A percentile compares a stretch with the other conserved stretches of the same genome.
These are phyloP conservation scores for Diaperis boleti DNA, from an alignment of 2,888 invertebrate species.

Conservation along the genomic window DNA sequence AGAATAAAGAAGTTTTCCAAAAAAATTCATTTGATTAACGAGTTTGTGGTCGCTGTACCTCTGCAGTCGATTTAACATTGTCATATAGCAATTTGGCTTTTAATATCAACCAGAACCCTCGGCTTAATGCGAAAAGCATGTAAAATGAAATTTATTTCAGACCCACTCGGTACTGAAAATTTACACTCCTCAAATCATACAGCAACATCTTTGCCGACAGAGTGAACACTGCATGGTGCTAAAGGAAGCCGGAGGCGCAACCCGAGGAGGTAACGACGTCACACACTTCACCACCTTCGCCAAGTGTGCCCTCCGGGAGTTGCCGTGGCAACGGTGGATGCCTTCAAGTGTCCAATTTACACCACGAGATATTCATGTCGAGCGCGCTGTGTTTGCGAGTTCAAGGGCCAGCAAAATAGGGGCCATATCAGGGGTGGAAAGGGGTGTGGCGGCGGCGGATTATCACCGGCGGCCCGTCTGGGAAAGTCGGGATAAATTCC, in stretches of 20 bases:
- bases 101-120: too few species aligned
- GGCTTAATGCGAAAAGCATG: too few species aligned
- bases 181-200: too few species aligned
- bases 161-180: too few species aligned
- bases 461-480: not conserved
- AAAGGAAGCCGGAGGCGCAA: slow-evolving; percentile 55
- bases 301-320: slow-evolving; percentile 53
- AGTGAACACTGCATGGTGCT: too few species aligned
- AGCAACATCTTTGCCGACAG: too few species aligned
- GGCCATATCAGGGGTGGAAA: not conserved
- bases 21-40: too few species aligned
- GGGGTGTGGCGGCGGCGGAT: not conserved
- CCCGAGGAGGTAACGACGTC: slow-evolving; percentile 63
- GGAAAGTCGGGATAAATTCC: not conserved
- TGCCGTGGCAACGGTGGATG: slow-evolving; percentile 47
- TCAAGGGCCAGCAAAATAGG: slow-evolving; percentile 18
- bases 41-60: too few species aligned
- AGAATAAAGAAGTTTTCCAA: too few species aligned
- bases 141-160: too few species aligned
- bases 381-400: slow-evolving; percentile 18
- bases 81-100: too few species aligned
- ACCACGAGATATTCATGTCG: slow-evolving; percentile 36
- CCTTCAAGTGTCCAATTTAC: slow-evolving; percentile 43
- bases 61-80: too few species aligned
- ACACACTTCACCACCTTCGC: slow-evolving; percentile 63